Evolutionary conservation across 2,888 invertebrate species (phyloP), one percentile per base, ranked within the genome.

Genomic region (Drosophila ustulata): DNA sequence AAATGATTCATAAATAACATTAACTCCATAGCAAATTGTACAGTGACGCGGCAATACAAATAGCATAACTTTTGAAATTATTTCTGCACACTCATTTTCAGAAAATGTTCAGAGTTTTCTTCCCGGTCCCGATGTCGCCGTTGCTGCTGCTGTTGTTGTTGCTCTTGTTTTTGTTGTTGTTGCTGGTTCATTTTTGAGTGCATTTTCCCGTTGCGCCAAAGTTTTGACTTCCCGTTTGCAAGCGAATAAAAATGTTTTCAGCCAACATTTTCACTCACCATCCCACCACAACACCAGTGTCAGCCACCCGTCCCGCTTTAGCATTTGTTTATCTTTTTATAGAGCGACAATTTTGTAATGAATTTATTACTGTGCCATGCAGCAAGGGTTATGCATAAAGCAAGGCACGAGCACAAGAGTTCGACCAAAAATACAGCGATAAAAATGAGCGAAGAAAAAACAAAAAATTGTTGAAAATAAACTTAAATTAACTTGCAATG

Each of bases 281-380:
- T 30, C 32, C 49, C 39, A 13, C 39, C 13, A 41, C 3, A 13
- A 9, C 46, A 26, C 13, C 6, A 7, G 4, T n/a, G 13, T 30
- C 7, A 45, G 32, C 37, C n/a, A 11, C 37, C 41, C 51, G 28
- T 13, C 46, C 26, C 41, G 51, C 73, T 63, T 62, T 63, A 69
- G 75, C 76, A 70, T 82, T 88, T 82, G 75, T 88, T 83, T 88
- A 88, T 88, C 78, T 88, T 80, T 88, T 86, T 86, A 71, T 78
- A 73, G 71, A 83, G 83, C 83, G 88, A 83, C 83, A 88, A 83
- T 83, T 83, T 83, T 77, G 80, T 88, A 83, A 83, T 83, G 88
- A 83, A 83, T 83, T 83, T 83, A 83, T 83, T 83, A 86, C 83
- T 72, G 58, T 71, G 72, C 71, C 79, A 76, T 50, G 71, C 56